Evolutionary conservation across 2,888 invertebrate species (phyloP), one percentile per base, ranked within the genome.

Genomic region (Drosophila borborema): DNA sequence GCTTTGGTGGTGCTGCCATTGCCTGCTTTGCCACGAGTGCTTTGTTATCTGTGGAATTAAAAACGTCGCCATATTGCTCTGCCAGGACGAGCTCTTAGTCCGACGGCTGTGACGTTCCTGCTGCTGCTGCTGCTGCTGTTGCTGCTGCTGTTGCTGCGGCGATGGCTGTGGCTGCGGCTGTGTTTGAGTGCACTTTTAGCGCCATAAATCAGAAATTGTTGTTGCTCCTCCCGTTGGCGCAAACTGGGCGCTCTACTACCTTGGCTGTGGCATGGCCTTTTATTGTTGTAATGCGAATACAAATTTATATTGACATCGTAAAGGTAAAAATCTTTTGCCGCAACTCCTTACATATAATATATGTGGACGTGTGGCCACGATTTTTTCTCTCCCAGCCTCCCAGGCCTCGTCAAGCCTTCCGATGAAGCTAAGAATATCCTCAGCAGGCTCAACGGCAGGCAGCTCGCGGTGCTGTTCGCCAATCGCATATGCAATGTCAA

Each of bases 261-360:
- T 55, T 34, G 48, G 23, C 14, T 70, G 55, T 68, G 58, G 18
- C 63, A 58, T 58, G 59, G 63, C 69, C 71, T 86, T 89, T 86
- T 89, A 82, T 89, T 89, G 80, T 89, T 89, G 88, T 86, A 90
- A 89, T 90, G 90, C 74, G 90, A 86, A 89, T 89, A 90, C 91
- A 89, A 90, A 90, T 90, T 89, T 89, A 89, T 90, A 89, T 91
- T 87, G 89, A 79, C 85, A 87, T 90, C 89, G 91, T 89, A 90
- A 89, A 90, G 90, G 89, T 91, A 81, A 79, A 79, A 84, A 85
- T 83, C 83, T 87, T 81, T 85, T 65, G 74, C 70, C 73, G 56
- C 81, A 81, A 75, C 74, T 74, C 74, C 86, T 81, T 79, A 79
- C 74, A 76, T 72, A 74, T 75, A 82, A 82, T 2, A 41, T 77